Evolutionary conservation across 2,797 vertebrate species (phyloP).

Genomic region (Sebastes elongatus): DNA sequence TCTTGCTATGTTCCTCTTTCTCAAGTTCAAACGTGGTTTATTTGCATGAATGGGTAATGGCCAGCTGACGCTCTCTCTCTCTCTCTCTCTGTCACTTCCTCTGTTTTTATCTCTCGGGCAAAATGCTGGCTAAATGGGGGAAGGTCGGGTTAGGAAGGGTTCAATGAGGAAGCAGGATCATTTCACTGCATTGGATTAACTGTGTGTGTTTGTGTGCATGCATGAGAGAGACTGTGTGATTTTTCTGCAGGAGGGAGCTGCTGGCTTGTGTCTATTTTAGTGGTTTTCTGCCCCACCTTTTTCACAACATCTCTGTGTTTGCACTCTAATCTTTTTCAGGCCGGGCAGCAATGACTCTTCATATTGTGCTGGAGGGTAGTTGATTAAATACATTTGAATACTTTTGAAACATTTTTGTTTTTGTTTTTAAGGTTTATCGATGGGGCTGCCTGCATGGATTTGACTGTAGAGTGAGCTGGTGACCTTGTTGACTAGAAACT

Average conservation of each 20-base stretch:
- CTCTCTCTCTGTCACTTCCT: neutral
- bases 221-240: neutral
- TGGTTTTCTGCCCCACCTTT: conserved; percentile 11
- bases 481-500: conserved; percentile 16
- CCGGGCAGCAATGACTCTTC: neutral
- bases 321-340: neutral
- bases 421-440: neutral
- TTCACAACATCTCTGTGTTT: neutral
- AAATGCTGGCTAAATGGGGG: conserved; percentile 37
- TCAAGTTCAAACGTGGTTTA: conserved; percentile 27
- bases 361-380: neutral
- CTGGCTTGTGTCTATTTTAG: conserved; percentile 7
- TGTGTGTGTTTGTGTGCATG: conserved; percentile 21
- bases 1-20: neutral
- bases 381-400: neutral
- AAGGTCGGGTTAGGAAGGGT: conserved; percentile 43
- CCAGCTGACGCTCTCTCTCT: conserved; percentile 9
- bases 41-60: conserved; percentile 28
- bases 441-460: neutral
- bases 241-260: conserved; percentile 28
- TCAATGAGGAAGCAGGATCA: conserved; percentile 56
- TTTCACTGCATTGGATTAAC: conserved; percentile 57
- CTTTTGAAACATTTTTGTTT: neutral
- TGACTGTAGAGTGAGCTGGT: conserved; percentile 24
- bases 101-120: conserved; percentile 11